phyloP scores from a whole-genome alignment of 2,113 vertebrate genomes.

The Hiodon alosoides region DNA sequence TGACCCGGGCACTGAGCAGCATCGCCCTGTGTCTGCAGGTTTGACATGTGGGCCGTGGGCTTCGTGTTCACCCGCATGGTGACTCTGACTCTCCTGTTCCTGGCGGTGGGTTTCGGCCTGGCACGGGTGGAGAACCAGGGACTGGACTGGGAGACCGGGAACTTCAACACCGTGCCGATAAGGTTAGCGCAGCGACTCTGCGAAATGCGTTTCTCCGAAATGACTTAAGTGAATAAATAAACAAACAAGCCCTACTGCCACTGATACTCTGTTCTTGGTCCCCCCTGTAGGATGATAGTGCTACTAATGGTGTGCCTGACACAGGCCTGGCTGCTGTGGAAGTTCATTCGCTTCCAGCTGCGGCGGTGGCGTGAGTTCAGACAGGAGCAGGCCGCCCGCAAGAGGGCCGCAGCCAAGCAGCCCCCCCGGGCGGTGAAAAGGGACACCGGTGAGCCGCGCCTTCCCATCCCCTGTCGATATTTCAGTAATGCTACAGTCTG shows the following conservation, averaged over 20 bases:
- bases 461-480: neutral
- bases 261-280: neutral
- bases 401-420: slow-evolving; percentile 65
- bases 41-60: slow-evolving; percentile 82
- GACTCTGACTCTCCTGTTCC: slow-evolving; percentile 85
- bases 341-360: slow-evolving; percentile 94
- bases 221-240: neutral
- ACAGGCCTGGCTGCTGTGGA: slow-evolving; percentile 95
- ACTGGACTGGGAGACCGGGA: slow-evolving; percentile 79
- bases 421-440: slow-evolving; percentile 71
- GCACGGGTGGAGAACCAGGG: slow-evolving; percentile 79
- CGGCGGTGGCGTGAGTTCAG: slow-evolving; percentile 87
- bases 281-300: slow-evolving; percentile 71
- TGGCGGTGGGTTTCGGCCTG: slow-evolving; percentile 89
- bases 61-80: slow-evolving; percentile 85
- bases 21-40: slow-evolving; percentile 58
- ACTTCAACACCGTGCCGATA: slow-evolving; percentile 85
- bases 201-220: neutral
- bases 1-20: neutral
- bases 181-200: slow-evolving; percentile 62
- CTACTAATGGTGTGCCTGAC: slow-evolving; percentile 82
- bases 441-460: slow-evolving; percentile 70
- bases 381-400: slow-evolving; percentile 77
- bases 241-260: neutral
- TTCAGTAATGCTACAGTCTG: neutral